These are phyloP conservation scores for Dicycla oo DNA, from an alignment of 2,888 invertebrate genomes.

Conservation along the genomic window DNA sequence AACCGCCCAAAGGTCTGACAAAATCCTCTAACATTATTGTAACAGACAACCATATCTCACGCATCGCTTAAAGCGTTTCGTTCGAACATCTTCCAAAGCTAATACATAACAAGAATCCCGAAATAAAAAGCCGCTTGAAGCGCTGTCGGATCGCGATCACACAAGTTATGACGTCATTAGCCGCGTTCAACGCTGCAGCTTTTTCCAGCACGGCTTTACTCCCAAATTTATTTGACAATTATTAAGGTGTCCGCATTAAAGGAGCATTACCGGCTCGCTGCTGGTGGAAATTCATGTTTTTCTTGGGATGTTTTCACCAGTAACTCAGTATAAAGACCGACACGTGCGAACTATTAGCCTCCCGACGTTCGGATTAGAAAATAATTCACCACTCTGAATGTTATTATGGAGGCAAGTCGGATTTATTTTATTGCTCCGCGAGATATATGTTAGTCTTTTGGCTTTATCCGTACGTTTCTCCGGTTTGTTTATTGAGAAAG, in stretches of 20 bases:
- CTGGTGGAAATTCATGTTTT: conserved; percentile 88
- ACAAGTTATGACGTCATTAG: conserved; percentile 85
- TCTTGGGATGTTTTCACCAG: conserved; percentile 86
- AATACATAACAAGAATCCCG: conserved; percentile 58
- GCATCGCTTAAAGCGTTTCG: conserved; percentile 58
- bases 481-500: conserved; percentile 86
- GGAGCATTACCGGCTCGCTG: conserved; percentile 77
- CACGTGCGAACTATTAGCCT: conserved; percentile 90
- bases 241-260: conserved; percentile 88
- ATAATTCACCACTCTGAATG: conserved; percentile 89
- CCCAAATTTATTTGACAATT: conserved; percentile 83
- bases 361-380: conserved; percentile 88
- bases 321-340: conserved; percentile 86
- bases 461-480: conserved; percentile 83
- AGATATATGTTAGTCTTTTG: conserved; percentile 87
- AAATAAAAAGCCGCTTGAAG: conserved; percentile 69
- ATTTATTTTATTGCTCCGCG: conserved; percentile 88
- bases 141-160: conserved; percentile 68
- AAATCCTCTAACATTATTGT: conserved; percentile 51
- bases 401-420: conserved; percentile 87
- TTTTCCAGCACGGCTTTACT: conserved; percentile 80
- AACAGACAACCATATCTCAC: conserved; percentile 55
- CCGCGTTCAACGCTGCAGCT: conserved; percentile 79
- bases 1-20: conserved; percentile 23
- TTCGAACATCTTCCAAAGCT: conserved; percentile 53